phyloP scores from a whole-genome alignment of 1,140 invertebrate genomes.

The Pseudomyrmex dendroicus region DNA sequence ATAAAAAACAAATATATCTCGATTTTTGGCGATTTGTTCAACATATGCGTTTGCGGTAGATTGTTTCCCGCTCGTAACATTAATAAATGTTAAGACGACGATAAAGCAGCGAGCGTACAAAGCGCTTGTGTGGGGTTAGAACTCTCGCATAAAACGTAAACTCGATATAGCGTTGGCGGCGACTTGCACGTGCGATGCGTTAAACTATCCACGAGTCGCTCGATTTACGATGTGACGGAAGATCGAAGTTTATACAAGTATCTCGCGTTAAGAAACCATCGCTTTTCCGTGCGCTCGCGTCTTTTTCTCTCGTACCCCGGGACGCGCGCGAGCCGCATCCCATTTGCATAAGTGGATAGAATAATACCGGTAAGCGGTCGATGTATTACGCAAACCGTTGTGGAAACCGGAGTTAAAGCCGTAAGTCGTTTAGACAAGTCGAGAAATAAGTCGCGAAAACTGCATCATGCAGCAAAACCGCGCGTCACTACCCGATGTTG shows the following conservation, averaged over 20 bases:
- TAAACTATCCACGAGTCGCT: conserved; percentile 72
- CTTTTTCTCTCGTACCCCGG: conserved; percentile 43
- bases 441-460: conserved; percentile 43
- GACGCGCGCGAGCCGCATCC: conserved; percentile 44
- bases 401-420: conserved; percentile 48
- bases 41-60: not conserved
- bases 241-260: conserved; percentile 74
- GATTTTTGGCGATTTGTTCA: not conserved
- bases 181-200: conserved; percentile 60
- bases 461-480: conserved; percentile 35
- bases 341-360: conserved; percentile 73
- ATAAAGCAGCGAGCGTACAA: conserved; percentile 63
- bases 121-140: conserved; percentile 34
- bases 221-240: conserved; percentile 73
- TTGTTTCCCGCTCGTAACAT: conserved; percentile 35
- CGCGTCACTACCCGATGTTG: conserved; percentile 28
- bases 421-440: conserved; percentile 40
- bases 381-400: conserved; percentile 52
- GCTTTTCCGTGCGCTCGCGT: conserved; percentile 62
- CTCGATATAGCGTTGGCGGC: conserved; percentile 67
- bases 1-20: too few relatives aligned
- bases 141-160: conserved; percentile 62
- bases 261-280: conserved; percentile 63
- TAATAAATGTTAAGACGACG: conserved; percentile 65
- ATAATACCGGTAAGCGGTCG: conserved; percentile 66